Conservation (phyloP, 2,797 vertebrate genomes). For the Characodon lateralis region DNA sequence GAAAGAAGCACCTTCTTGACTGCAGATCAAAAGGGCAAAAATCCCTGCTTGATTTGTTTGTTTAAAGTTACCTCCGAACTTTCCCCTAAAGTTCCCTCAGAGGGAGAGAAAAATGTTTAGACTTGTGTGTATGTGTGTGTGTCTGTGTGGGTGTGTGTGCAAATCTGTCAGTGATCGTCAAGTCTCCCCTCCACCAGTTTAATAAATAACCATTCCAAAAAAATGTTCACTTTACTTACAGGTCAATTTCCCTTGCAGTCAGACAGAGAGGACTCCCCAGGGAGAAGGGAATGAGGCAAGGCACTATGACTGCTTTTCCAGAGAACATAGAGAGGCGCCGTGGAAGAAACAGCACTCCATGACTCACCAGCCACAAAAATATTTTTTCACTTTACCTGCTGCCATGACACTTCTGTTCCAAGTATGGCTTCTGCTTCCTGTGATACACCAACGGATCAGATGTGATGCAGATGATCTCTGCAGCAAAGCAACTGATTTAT, state of each 20-base stretch:
- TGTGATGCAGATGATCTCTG: conserved; percentile 8
- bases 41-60: conserved; percentile 13
- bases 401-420: conserved; percentile 15
- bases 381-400: conserved; percentile 38
- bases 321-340: conserved; percentile 42
- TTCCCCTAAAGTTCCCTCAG: conserved; percentile 25
- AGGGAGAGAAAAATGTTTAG: conserved; percentile 15
- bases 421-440: background rate
- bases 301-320: conserved; percentile 48
- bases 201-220: conserved; percentile 67
- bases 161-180: conserved; percentile 65
- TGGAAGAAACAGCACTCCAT: conserved; percentile 26
- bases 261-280: conserved; percentile 62
- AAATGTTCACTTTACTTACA: conserved; percentile 63
- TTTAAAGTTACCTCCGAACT: conserved; percentile 27
- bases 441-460: background rate
- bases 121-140: conserved; percentile 30
- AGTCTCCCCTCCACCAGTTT: conserved; percentile 51
- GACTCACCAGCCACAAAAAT: conserved; percentile 43
- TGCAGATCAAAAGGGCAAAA: conserved; percentile 10
- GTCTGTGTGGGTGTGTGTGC: conserved; percentile 32
- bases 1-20: conserved; percentile 10
- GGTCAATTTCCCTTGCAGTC: conserved; percentile 70
- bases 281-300: conserved; percentile 67
- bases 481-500: conserved; percentile 2